Conservation (phyloP, 2,888 invertebrate genomes). For the Himalopsyche anomala region DNA sequence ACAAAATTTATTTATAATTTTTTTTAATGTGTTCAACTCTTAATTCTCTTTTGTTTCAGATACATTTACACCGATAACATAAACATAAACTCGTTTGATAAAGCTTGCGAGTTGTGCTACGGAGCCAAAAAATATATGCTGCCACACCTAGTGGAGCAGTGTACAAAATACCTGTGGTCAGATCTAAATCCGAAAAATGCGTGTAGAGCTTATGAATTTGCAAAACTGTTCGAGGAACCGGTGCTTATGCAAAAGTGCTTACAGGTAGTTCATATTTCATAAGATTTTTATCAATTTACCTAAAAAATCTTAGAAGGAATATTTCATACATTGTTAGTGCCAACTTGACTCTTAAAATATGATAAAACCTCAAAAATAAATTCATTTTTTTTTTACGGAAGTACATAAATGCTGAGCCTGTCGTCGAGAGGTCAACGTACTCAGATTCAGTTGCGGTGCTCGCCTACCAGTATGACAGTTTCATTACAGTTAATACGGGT, state of each 20-base stretch:
- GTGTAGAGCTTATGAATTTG: slow-evolving; percentile 91
- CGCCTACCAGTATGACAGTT: too few relatives aligned
- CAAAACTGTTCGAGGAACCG: slow-evolving; percentile 89
- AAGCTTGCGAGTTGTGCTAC: slow-evolving; percentile 91
- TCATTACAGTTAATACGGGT: too few relatives aligned
- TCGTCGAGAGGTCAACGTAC: too few relatives aligned
- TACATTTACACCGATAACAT: slow-evolving; percentile 91
- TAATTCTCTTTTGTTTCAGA: slow-evolving; percentile 71
- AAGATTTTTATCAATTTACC: too few relatives aligned
- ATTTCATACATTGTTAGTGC: too few relatives aligned
- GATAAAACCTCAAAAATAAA: too few relatives aligned
- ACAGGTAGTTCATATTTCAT: slow-evolving; percentile 74
- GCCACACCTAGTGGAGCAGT: slow-evolving; percentile 88
- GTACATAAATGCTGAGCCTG: too few relatives aligned
- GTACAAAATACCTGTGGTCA: slow-evolving; percentile 90
- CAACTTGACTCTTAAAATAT: too few relatives aligned
- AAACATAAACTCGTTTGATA: slow-evolving; percentile 87
- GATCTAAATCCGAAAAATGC: slow-evolving; percentile 88
- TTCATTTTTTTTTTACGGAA: too few relatives aligned
- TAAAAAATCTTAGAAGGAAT: too few relatives aligned
- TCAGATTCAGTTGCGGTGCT: too few relatives aligned
- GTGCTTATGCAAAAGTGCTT: slow-evolving; percentile 88
- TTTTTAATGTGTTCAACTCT: neutral
- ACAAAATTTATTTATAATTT: neutral
- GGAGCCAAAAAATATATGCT: slow-evolving; percentile 93